Evolutionary conservation across 1,140 invertebrate genomes (phyloP), one percentile per base, ranked within the genome.

Genomic region (Ctenoplectra terminalis): DNA sequence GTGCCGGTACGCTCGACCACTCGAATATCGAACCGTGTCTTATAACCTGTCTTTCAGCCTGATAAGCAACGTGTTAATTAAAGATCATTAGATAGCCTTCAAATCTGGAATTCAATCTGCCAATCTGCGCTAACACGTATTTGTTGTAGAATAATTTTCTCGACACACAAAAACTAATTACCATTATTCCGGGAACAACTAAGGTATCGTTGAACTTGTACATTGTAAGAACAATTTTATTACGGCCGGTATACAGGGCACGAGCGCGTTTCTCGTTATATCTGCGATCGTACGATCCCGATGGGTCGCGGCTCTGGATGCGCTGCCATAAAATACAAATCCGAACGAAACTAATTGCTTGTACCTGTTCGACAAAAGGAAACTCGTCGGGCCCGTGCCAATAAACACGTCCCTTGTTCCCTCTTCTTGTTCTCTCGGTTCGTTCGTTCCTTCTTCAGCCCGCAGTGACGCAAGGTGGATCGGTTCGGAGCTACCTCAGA

Each of bases 311-410:
- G 29, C 50, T 52, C 15, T 66, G 52, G 69, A 76, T 61, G 29
- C 67, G 69, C 81, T 74, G 84, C 61, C 69, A 74, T 86, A 86
- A 86, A 86, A 75, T 82, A 86, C 80, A 64, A 86, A 86, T 86
- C 84, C 63, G 70, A 69, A 78, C 75, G 75, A 77, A 84, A 87
- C 85, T 87, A 87, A 87, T 87, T 87, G 82, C 85, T 83, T 63
- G 85, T 87, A 78, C 82, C 86, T 87, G 86, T 87, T 87, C 85
- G 85, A 87, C 85, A 87, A 87, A 87, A 78, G 81, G 77, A 54
- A 84, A 81, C 69, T 81, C 81, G 81, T 78, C 77, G 72, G 43
- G n/a, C 46, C 73, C 82, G 85, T 70, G 85, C 81, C 85, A 87
- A 87, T 87, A 87, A 87, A 87, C 86, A 87, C 86, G 85, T 87